Conservation (phyloP, 2,113 vertebrate species). For the Leiothrix lutea region DNA sequence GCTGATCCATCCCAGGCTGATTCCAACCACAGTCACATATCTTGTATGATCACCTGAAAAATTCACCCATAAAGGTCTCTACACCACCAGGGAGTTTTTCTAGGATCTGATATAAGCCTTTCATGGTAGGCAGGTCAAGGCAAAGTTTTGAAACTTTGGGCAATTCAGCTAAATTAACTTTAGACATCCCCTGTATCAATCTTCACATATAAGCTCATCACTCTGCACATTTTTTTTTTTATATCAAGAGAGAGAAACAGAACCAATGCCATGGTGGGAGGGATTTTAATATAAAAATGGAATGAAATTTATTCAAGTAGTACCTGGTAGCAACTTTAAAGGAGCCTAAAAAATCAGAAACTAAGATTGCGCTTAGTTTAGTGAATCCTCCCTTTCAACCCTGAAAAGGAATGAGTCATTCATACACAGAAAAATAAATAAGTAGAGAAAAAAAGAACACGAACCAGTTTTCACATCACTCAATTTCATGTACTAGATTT, state of each 20-base stretch:
- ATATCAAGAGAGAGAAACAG: background rate
- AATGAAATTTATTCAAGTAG: background rate
- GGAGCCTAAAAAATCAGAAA: background rate
- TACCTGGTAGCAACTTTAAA: background rate
- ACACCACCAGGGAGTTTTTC: background rate
- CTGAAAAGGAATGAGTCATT: background rate
- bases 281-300: background rate
- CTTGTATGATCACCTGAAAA: background rate
- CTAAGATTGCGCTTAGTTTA: background rate
- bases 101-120: background rate
- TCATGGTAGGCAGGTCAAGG: background rate
- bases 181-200: background rate
- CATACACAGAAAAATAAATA: background rate
- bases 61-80: rapidly evolving
- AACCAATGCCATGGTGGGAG: background rate
- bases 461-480: background rate
- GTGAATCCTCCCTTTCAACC: background rate
- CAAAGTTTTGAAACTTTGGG: background rate
- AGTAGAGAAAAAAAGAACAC: background rate
- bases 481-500: background rate
- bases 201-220: background rate
- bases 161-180: background rate
- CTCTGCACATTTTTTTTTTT: background rate
- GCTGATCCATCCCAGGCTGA: background rate
- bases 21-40: background rate